Conservation (phyloP, 1,140 invertebrate genomes). For the Rhyacophila brunnea region DNA sequence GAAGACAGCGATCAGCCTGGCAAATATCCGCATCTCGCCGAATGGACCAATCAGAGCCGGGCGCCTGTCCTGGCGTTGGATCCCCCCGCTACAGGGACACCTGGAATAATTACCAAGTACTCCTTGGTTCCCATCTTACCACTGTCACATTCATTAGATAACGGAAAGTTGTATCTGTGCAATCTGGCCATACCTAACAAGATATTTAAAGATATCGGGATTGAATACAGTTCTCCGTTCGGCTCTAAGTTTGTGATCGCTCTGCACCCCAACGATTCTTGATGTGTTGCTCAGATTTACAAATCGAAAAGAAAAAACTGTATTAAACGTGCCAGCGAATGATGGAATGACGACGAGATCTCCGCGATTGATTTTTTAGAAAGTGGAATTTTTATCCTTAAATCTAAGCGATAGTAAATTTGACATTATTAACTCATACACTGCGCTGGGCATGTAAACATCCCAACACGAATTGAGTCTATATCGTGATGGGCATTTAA, state of each 20-base stretch:
- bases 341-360: background rate
- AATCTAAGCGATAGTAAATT: too few species aligned
- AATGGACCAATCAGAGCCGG: constrained; percentile 70
- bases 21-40: constrained; percentile 48
- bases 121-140: constrained; percentile 75
- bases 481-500: too few species aligned
- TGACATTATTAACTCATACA: too few species aligned
- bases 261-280: constrained; percentile 64
- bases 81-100: constrained; percentile 69
- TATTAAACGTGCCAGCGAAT: too few species aligned
- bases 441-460: too few species aligned
- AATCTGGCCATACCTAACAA: constrained; percentile 80
- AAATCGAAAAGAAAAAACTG: background rate
- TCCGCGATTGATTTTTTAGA: too few species aligned
- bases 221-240: constrained; percentile 84
- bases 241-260: constrained; percentile 85
- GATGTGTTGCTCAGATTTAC: background rate
- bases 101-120: constrained; percentile 70
- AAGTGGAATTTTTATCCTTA: too few species aligned
- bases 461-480: too few species aligned
- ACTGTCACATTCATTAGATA: constrained; percentile 64
- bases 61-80: constrained; percentile 82
- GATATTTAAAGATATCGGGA: constrained; percentile 73
- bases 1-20: constrained; percentile 45
- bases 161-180: constrained; percentile 83